Conservation (phyloP, 1,140 invertebrate species). For the Temnothorax longispinosus region DNA sequence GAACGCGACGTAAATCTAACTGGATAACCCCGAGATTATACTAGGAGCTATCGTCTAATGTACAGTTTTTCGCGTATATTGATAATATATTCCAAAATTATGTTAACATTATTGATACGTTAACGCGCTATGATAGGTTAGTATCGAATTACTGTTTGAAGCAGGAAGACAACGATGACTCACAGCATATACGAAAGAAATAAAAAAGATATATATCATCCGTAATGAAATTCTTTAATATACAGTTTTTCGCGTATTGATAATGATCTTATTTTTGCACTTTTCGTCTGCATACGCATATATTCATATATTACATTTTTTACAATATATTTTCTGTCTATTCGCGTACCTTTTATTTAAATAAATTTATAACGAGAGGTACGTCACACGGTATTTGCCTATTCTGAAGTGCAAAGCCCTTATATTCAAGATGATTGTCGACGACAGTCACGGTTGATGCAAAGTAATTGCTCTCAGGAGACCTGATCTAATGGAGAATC, state of each 20-base stretch:
- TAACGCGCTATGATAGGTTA: background rate
- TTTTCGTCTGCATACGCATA: background rate
- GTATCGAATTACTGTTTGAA: constrained; percentile 4
- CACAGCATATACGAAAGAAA: background rate
- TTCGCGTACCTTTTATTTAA: background rate
- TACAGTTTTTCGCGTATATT: too few relatives aligned
- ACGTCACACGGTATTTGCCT: background rate
- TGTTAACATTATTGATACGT: background rate
- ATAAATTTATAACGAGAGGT: background rate
- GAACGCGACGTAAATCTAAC: constrained; percentile 70
- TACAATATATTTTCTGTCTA: background rate
- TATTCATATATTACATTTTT: background rate
- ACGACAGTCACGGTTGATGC: background rate
- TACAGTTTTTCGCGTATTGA: background rate
- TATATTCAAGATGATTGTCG: background rate
- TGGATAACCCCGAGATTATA: constrained; percentile 74
- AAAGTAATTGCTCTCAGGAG: constrained; percentile 11
- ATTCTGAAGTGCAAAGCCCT: background rate
- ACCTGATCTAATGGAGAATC: background rate
- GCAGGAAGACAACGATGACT: background rate
- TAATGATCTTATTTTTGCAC: background rate
- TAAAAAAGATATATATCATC: background rate
- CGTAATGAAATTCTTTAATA: background rate
- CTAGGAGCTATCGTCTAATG: constrained; percentile 59
- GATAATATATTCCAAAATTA: constrained; percentile 2